These are phyloP conservation scores for Frankliniella intonsa DNA, from an alignment of 2,888 invertebrate species.

Conservation along the genomic window DNA sequence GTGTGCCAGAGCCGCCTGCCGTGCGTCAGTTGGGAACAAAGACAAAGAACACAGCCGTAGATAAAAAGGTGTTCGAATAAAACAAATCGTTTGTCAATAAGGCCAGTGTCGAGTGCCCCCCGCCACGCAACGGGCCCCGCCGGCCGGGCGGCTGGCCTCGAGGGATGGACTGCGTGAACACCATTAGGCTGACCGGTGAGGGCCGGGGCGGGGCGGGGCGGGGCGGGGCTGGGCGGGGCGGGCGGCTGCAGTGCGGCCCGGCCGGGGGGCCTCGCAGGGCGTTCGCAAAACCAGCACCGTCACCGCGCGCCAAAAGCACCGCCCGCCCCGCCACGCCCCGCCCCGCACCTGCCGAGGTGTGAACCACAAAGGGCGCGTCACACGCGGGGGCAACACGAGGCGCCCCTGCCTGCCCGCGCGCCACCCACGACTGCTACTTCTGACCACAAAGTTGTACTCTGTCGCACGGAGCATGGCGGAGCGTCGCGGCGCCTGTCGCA, in stretches of 20 bases:
- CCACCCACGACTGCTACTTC: no score
- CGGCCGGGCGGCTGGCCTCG: not conserved
- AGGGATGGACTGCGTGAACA: not conserved
- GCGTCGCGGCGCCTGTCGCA: not conserved
- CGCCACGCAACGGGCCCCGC: not conserved
- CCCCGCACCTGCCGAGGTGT: constrained; percentile 1
- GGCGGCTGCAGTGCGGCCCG: not conserved
- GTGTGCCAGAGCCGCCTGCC: not conserved
- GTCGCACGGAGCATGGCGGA: not conserved
- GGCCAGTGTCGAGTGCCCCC: constrained; percentile 9
- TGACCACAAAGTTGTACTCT: no score
- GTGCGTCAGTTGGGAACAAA: constrained; percentile 20
- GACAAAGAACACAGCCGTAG: not conserved
- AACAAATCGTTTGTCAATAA: constrained; percentile 25
- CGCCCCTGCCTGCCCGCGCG: no score
- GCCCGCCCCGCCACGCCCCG: not conserved
- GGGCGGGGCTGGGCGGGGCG: no score
- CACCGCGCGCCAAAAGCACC: not conserved
- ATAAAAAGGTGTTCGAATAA: constrained; percentile 23
- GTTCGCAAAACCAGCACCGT: not conserved
- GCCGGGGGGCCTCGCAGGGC: not conserved
- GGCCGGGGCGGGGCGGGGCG: no score
- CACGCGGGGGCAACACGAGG: no score
- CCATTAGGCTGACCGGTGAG: no score
- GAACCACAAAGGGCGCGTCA: not conserved